Evolutionary conservation across 2,888 invertebrate species (phyloP), one percentile per base, ranked within the genome.

Genomic region (Diarsia brunnea): DNA sequence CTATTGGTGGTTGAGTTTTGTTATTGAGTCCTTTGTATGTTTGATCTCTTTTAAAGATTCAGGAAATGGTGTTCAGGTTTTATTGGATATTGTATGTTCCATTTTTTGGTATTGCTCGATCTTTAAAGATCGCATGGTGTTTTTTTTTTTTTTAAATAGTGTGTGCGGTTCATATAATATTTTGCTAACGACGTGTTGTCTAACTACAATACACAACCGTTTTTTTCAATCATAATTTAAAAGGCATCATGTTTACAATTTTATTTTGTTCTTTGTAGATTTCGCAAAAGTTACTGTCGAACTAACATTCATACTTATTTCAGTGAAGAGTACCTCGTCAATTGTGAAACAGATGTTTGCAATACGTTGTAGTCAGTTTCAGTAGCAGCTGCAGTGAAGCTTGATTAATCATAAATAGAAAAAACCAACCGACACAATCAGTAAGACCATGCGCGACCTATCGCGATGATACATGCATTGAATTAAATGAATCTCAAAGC

Each of bases 401-500:
- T 21, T 38, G 21, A 12, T 61, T 21, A 21, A 12, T 4, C 38
- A 7, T 14, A 2, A 7, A 21, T 12, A 21, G 12, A 61, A 38
- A n/a, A 0, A 1, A 45, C 16, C 14, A 45, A 16, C 4, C 27
- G 21, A 7, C 14, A 38, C 12, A 12, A 31, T 11, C 14, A 16
- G n/a, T 14, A 16, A 10, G 16, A 77, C n/a, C n/a, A n/a, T n/a
- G 12, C 19, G 31, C 31, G 55, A 31, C n/a, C 5, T 21, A 70
- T 49, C 14, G 5, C 16, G 64, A 66, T n/a, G 3, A 47, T 31
- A n/a, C 8, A 60, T n/a, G 49, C 12, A 47, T 38, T 67, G 31
- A 78, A 82, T 82, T 38, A 24, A 81, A 55, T 81, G 3, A n/a
- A 47, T 43, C n/a, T 24, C 43, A 49, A 69, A 38, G 16, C 58